Percentiles rank a stretch among this genome's conserved stretches.
Evolutionary conservation across 1,140 invertebrate genomes (phyloP).

Genomic region (Anastrepha obliqua): DNA sequence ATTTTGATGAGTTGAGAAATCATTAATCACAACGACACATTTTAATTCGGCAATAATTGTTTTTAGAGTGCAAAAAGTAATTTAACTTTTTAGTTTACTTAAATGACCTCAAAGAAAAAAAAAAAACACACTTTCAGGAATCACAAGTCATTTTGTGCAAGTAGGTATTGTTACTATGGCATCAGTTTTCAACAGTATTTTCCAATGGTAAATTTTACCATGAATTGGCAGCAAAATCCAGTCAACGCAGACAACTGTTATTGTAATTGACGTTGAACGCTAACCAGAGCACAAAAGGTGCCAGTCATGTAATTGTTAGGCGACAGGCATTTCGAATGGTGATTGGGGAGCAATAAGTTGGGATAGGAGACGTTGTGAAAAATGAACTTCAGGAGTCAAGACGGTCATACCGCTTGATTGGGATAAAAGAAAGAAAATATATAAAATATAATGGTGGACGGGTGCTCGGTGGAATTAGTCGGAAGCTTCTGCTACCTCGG

Average conservation of each 20-base stretch:
- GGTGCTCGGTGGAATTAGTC: no score
- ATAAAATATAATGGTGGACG: no score
- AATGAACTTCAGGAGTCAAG: no score
- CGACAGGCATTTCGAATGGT: background rate
- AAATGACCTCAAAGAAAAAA: background rate
- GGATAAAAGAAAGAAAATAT: no score
- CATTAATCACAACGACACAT: background rate
- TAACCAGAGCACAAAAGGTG: background rate
- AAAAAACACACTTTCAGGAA: background rate
- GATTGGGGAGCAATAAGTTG: background rate
- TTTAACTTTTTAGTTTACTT: slow-evolving; percentile 18
- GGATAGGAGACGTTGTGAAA: no score
- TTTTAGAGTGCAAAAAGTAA: background rate
- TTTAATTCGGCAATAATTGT: background rate
- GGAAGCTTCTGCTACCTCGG: no score
- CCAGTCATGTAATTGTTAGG: background rate
- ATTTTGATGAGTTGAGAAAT: slow-evolving; percentile 12
- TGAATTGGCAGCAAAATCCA: slow-evolving; percentile 28
- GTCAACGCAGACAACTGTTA: background rate
- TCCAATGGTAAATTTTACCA: background rate
- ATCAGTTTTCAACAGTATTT: background rate
- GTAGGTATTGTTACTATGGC: background rate
- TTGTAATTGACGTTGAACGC: slow-evolving; percentile 30
- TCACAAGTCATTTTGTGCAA: background rate
- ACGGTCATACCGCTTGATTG: no score